Conservation (phyloP, 2,888 invertebrate genomes). For the Omphaloscelis lunosa region DNA sequence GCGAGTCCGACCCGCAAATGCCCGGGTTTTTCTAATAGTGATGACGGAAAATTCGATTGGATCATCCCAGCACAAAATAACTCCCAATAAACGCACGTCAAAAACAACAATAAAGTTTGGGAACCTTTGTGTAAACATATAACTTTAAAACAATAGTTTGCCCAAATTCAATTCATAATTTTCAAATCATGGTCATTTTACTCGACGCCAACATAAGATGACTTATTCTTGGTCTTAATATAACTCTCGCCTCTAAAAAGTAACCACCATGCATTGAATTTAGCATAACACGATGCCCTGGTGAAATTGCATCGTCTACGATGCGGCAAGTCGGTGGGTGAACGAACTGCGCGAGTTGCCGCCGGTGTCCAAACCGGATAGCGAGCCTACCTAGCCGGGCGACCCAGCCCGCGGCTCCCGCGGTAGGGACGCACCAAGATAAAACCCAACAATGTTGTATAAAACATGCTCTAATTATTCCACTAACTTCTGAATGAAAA, state of each 20-base stretch:
- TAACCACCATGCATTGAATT: constrained; percentile 61
- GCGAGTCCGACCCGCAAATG: too few relatives aligned
- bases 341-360: constrained; percentile 83
- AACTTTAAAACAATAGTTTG: constrained; percentile 10
- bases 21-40: too few relatives aligned
- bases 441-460: constrained; percentile 66
- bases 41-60: not conserved
- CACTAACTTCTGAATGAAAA: constrained; percentile 18
- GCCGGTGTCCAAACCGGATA: constrained; percentile 87
- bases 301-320: constrained; percentile 84
- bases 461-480: constrained; percentile 73
- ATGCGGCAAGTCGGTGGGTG: constrained; percentile 82
- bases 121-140: constrained; percentile 15
- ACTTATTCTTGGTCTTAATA: constrained; percentile 1
- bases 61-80: not conserved
- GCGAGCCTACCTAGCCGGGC: constrained; percentile 81
- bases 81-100: not conserved
- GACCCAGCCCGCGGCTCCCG: constrained; percentile 65
- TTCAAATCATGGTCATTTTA: constrained; percentile 1
- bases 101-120: constrained; percentile 18
- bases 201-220: not conserved
- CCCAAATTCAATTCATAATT: constrained; percentile 9
- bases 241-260: constrained; percentile 44
- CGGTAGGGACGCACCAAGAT: constrained; percentile 67
- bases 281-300: constrained; percentile 79